Conservation (phyloP, 2,888 invertebrate species). For the Ochropleura leucogaster region DNA sequence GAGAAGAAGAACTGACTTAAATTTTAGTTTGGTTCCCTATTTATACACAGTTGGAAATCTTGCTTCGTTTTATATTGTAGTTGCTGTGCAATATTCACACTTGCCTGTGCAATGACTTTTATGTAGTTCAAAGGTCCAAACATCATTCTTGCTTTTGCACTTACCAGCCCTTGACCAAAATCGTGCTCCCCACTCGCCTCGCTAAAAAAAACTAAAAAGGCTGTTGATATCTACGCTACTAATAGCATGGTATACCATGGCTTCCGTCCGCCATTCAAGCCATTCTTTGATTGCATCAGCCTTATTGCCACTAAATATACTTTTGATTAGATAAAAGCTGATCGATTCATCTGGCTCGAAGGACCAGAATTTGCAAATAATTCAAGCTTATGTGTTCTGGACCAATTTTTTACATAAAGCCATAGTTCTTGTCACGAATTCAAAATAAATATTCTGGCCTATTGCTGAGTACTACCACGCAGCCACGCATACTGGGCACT, state of each 20-base stretch:
- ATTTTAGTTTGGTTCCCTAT: background rate
- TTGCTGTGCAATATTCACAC: conserved; percentile 47
- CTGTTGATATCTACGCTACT: conserved; percentile 80
- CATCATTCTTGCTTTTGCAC: conserved; percentile 14
- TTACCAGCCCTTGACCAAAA: conserved; percentile 35
- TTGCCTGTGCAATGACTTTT: conserved; percentile 22
- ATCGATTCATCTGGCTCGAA: conserved; percentile 71
- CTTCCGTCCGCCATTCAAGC: conserved; percentile 80
- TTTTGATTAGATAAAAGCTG: conserved; percentile 72
- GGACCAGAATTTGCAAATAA: conserved; percentile 65
- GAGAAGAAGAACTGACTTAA: background rate
- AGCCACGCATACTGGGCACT: background rate
- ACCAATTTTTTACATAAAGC: conserved; percentile 55
- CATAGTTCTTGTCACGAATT: conserved; percentile 21
- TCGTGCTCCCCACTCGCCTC: conserved; percentile 20
- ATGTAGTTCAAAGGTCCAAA: background rate
- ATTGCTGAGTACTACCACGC: no score
- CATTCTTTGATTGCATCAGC: conserved; percentile 84
- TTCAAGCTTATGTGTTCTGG: conserved; percentile 50
- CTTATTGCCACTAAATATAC: conserved; percentile 75
- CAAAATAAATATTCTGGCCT: background rate
- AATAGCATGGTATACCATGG: conserved; percentile 74
- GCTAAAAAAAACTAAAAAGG: conserved; percentile 55
- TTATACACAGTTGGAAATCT: background rate
- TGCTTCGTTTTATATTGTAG: background rate